These are phyloP conservation scores for Altica lythri DNA, from an alignment of 2,888 invertebrate species.

Conservation along the genomic window DNA sequence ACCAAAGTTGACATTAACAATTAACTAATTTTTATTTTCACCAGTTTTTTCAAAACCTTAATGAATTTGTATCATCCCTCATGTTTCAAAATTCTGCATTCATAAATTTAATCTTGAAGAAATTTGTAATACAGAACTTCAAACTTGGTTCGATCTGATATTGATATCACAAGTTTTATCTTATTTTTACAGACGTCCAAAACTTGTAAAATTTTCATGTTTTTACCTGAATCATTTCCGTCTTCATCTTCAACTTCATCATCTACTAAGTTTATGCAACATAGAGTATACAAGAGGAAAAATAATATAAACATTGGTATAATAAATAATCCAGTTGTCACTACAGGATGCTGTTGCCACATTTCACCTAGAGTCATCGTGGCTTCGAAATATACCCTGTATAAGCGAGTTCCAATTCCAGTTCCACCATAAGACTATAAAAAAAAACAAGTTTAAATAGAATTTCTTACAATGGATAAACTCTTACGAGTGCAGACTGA, in stretches of 20 bases:
- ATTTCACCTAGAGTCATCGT: conserved; percentile 77
- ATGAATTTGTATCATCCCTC: too few relatives aligned
- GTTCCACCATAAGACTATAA: conserved; percentile 83
- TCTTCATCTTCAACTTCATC: conserved; percentile 45
- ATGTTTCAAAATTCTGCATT: too few relatives aligned
- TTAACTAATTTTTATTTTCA: too few relatives aligned
- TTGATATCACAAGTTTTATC: too few relatives aligned
- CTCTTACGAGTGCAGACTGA: conserved; percentile 77
- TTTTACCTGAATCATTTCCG: conserved; percentile 6
- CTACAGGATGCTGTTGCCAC: conserved; percentile 92
- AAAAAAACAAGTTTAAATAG: conserved; percentile 45
- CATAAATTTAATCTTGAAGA: too few relatives aligned
- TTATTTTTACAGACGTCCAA: too few relatives aligned
- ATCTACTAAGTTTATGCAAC: conserved; percentile 94
- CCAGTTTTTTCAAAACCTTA: too few relatives aligned
- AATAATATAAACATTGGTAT: conserved; percentile 91
- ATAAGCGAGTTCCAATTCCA: conserved; percentile 73
- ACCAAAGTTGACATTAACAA: conserved; percentile 5
- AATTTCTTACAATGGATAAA: too few relatives aligned
- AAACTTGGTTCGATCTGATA: too few relatives aligned
- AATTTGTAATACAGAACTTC: too few relatives aligned
- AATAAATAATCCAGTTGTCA: conserved; percentile 92
- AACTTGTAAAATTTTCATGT: too few relatives aligned
- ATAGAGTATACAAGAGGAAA: conserved; percentile 93
- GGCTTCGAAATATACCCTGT: conserved; percentile 84